Percentiles rank a stretch among this genome's conserved stretches.
Evolutionary conservation across 2,888 invertebrate species (phyloP).

Genomic region (Seira ritae): DNA sequence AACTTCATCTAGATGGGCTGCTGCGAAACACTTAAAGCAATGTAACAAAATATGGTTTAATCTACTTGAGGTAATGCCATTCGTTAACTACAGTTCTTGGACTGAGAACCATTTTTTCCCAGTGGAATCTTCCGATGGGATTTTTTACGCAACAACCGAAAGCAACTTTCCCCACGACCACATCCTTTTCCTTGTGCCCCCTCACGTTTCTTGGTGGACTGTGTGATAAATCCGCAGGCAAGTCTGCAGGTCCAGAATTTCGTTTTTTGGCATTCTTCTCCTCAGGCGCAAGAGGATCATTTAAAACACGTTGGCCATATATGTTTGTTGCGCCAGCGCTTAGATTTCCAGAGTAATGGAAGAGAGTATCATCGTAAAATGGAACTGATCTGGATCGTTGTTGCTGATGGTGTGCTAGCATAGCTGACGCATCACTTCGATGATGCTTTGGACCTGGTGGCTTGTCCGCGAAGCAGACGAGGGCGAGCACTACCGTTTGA

Average conservation of each 20-base stretch:
- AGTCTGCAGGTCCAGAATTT: neutral
- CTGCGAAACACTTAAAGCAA: no score
- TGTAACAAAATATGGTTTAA: neutral
- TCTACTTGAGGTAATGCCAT: constrained; percentile 71
- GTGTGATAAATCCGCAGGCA: no score
- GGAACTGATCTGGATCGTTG: constrained; percentile 25
- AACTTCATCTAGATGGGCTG: no score
- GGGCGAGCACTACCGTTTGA: constrained; percentile 73
- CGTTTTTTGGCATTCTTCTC: no score
- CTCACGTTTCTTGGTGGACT: constrained; percentile 10
- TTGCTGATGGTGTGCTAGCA: neutral
- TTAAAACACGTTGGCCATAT: no score
- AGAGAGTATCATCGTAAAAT: constrained; percentile 66
- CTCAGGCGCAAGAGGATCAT: no score
- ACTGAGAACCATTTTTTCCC: constrained; percentile 71
- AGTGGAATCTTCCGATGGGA: constrained; percentile 70
- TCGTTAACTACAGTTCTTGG: constrained; percentile 71
- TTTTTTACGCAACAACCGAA: constrained; percentile 71
- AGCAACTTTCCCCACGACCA: constrained; percentile 72
- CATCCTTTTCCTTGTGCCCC: constrained; percentile 63
- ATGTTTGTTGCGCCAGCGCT: constrained; percentile 34
- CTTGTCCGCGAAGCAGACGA: constrained; percentile 72
- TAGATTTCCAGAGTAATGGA: constrained; percentile 71
- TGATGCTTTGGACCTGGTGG: constrained; percentile 51
- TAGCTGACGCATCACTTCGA: constrained; percentile 23